phyloP scores from a whole-genome alignment of 1,140 invertebrate genomes.

The Drosophila funebris region DNA sequence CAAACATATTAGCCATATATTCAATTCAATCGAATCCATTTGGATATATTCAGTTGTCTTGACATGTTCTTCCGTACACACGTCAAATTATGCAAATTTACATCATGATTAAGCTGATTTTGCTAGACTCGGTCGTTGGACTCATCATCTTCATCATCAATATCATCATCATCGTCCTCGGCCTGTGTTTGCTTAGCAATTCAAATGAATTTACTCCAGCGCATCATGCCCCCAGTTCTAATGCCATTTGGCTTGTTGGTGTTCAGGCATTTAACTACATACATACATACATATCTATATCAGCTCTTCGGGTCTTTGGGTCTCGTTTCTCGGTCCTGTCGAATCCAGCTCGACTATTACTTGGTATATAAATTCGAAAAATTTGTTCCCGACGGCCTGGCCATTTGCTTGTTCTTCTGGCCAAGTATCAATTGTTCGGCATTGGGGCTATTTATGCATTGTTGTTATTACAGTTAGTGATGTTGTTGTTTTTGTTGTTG shows the following conservation, averaged over 20 bases:
- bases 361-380: conserved; percentile 59
- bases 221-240: conserved; percentile 13
- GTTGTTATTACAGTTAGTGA: conserved; percentile 44
- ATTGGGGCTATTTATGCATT: conserved; percentile 72
- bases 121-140: conserved; percentile 40
- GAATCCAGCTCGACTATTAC: not conserved
- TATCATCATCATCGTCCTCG: conserved; percentile 26
- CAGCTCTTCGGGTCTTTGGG: conserved; percentile 22
- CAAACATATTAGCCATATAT: conserved; percentile 39
- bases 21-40: not conserved
- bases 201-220: conserved; percentile 68
- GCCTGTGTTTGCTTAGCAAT: conserved; percentile 75
- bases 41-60: conserved; percentile 26
- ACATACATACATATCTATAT: conserved; percentile 32
- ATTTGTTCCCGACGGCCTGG: conserved; percentile 61
- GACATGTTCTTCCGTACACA: conserved; percentile 30
- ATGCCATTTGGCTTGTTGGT: conserved; percentile 25
- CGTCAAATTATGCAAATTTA: conserved; percentile 81
- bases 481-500: conserved; percentile 40
- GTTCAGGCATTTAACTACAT: conserved; percentile 57
- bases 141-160: not conserved
- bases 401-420: conserved; percentile 42
- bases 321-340: not conserved
- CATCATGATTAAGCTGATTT: conserved; percentile 78
- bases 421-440: conserved; percentile 75